phyloP scores from a whole-genome alignment of 2,113 vertebrate genomes.

The Lipophrys pholis region DNA sequence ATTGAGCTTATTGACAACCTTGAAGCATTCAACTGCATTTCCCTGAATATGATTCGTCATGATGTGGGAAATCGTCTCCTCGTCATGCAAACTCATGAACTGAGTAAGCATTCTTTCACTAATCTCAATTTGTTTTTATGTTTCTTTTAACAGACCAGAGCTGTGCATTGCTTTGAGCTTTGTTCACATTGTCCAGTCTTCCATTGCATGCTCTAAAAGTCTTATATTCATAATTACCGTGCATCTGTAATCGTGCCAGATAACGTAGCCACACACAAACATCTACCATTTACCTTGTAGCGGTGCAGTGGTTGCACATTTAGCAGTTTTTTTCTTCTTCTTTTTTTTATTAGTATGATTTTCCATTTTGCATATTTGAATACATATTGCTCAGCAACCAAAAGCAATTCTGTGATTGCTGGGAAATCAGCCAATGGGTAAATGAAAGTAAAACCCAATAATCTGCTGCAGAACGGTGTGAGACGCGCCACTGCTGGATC shows the following conservation, averaged over 20 bases:
- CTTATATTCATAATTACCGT: neutral
- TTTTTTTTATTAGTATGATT: too few species aligned
- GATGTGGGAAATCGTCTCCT: neutral
- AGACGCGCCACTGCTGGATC: neutral
- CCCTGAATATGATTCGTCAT: neutral
- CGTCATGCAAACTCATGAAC: neutral
- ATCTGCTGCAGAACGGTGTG: neutral
- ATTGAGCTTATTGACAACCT: too few species aligned
- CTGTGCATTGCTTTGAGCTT: neutral
- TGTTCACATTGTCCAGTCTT: neutral
- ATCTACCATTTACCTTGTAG: neutral
- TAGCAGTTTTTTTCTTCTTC: too few species aligned
- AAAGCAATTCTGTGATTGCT: neutral
- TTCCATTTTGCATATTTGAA: too few species aligned
- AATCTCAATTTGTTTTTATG: neutral
- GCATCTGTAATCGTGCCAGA: neutral
- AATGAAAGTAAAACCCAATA: neutral
- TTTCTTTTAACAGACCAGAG: neutral
- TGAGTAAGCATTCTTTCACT: neutral
- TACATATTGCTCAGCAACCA: neutral
- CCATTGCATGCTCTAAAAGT: neutral
- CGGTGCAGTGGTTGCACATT: neutral
- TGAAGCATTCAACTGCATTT: neutral
- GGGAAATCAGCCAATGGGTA: neutral
- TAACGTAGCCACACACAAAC: neutral